Percentiles rank a stretch among this genome's conserved stretches.
These are phyloP conservation scores for Bubo scandiacus DNA, from an alignment of 2,113 vertebrate species.

Conservation along the genomic window DNA sequence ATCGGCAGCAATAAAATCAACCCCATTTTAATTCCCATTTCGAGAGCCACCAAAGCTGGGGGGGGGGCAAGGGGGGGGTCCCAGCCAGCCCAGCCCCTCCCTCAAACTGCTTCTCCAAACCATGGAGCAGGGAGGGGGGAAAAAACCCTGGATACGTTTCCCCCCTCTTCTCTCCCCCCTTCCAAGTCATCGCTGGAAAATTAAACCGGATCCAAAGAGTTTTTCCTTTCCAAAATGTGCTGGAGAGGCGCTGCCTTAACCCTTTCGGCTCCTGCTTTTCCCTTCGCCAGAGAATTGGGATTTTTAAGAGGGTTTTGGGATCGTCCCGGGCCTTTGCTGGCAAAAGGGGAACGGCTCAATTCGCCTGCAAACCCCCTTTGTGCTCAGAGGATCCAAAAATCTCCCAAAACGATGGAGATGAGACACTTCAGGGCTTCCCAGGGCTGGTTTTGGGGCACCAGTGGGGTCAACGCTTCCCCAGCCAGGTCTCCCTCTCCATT, in stretches of 20 bases:
- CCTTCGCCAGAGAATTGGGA: background rate
- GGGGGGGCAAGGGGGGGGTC: background rate
- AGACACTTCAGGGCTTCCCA: rapidly evolving
- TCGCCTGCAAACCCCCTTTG: rapidly evolving
- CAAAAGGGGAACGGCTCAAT: background rate
- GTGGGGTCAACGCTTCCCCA: rapidly evolving
- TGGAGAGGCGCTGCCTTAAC: slow-evolving; percentile 46
- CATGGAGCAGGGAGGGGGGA: background rate
- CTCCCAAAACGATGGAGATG: background rate
- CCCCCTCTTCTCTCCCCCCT: slow-evolving; percentile 18
- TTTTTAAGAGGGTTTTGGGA: background rate
- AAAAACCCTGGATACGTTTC: background rate
- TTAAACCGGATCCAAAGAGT: slow-evolving; percentile 51
- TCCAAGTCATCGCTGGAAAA: slow-evolving; percentile 47
- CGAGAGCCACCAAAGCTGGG: background rate
- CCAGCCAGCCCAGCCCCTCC: background rate
- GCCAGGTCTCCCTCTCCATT: background rate
- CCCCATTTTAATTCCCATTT: background rate
- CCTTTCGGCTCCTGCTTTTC: background rate
- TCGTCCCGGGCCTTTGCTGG: background rate
- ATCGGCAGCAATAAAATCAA: background rate
- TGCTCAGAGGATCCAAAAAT: background rate
- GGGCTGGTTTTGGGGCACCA: background rate
- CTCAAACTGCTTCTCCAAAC: background rate
- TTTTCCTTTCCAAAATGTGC: slow-evolving; percentile 52